These are phyloP conservation scores for Coelopa frigida DNA, from an alignment of 1,140 invertebrate genomes.

Conservation along the genomic window DNA sequence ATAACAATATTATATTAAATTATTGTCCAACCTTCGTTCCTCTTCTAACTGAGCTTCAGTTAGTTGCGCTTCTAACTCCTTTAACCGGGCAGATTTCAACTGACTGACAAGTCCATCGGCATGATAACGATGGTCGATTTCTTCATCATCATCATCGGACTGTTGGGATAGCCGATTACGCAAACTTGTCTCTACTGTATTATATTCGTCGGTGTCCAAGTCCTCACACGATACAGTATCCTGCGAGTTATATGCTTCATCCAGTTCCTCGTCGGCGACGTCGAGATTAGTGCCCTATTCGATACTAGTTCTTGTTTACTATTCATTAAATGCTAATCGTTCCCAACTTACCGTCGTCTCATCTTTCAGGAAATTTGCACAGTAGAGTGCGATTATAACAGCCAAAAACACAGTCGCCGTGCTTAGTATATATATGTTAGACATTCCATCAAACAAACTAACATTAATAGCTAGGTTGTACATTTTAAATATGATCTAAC, in stretches of 20 bases:
- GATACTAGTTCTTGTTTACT: background rate
- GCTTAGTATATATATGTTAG: conserved; percentile 22
- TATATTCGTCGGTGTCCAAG: conserved; percentile 25
- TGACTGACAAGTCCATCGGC: conserved; percentile 30
- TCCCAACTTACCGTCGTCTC: conserved; percentile 9
- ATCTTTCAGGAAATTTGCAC: conserved; percentile 34
- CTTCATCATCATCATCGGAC: conserved; percentile 14
- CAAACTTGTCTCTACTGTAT: conserved; percentile 13
- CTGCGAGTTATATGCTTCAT: conserved; percentile 13
- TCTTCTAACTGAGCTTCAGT: conserved; percentile 32
- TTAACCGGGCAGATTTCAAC: conserved; percentile 28
- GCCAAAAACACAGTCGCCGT: conserved; percentile 30
- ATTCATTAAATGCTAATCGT: background rate
- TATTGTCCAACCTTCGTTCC: conserved; percentile 21
- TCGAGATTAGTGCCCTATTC: conserved; percentile 4
- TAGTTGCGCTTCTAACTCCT: conserved; percentile 30
- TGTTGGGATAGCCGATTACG: conserved; percentile 13
- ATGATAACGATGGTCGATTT: conserved; percentile 24
- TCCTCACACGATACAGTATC: conserved; percentile 23
- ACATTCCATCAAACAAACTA: background rate
- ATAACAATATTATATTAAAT: background rate
- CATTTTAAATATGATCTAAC: too few species aligned
- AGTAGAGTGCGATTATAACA: conserved; percentile 31
- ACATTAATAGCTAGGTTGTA: background rate
- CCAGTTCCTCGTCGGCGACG: background rate